Percentiles rank a stretch among this genome's conserved stretches.
These are phyloP conservation scores for Pristis pectinata DNA, from an alignment of 2,797 vertebrate species.

Conservation along the genomic window DNA sequence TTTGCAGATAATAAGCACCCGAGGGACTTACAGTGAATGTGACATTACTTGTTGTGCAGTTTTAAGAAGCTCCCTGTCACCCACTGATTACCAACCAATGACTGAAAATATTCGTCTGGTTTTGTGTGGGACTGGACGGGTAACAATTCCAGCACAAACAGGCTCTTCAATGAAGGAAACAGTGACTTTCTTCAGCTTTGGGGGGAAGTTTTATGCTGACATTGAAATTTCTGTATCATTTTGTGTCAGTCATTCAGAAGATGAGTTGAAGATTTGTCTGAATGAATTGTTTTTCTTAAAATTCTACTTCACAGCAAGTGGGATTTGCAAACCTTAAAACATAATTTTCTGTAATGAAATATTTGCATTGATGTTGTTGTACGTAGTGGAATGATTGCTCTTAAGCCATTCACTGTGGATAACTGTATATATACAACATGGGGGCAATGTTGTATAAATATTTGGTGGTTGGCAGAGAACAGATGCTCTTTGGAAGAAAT, in stretches of 20 bases:
- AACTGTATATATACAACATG: background rate
- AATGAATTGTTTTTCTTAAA: background rate
- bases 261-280: background rate
- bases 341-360: background rate
- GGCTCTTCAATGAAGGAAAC: background rate
- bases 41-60: background rate
- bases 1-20: background rate
- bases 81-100: conserved; percentile 3
- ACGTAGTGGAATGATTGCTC: background rate
- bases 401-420: background rate
- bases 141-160: background rate
- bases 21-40: background rate
- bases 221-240: background rate
- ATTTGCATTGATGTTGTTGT: background rate
- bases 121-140: background rate
- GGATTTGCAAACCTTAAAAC: background rate
- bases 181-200: background rate
- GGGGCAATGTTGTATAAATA: background rate
- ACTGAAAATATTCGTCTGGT: conserved; percentile 5
- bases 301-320: no score
- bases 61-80: background rate
- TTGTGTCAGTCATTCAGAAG: background rate
- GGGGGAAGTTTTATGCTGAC: background rate
- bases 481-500: background rate
- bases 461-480: no score